These are phyloP conservation scores for Bolborhynchus lineola DNA, from an alignment of 2,113 vertebrate species.

Conservation along the genomic window DNA sequence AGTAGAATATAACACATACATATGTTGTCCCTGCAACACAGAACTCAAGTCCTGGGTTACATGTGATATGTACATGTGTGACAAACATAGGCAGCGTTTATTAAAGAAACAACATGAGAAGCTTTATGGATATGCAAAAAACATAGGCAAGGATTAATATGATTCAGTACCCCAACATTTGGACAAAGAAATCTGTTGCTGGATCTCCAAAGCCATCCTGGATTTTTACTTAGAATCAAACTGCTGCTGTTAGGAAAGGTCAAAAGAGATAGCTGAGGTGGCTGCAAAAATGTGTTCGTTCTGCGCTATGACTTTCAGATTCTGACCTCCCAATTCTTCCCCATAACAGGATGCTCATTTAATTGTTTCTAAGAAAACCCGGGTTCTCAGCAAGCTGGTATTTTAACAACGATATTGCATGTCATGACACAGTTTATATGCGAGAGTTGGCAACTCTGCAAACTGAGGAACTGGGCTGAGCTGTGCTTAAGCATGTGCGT, in stretches of 20 bases:
- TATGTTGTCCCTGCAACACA: neutral
- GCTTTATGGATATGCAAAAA: neutral
- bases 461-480: neutral
- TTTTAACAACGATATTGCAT: neutral
- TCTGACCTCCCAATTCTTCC: neutral
- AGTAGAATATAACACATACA: rapidly evolving
- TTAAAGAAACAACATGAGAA: neutral
- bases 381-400: neutral
- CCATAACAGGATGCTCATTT: neutral
- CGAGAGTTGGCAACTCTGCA: neutral
- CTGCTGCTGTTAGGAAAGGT: neutral
- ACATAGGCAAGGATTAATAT: neutral
- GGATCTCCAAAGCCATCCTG: neutral
- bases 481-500: neutral
- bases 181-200: neutral
- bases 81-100: neutral
- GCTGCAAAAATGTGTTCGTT: neutral
- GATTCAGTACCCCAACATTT: neutral
- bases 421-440: neutral
- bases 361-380: neutral
- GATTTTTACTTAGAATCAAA: neutral
- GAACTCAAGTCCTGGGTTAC: neutral
- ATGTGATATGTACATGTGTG: rapidly evolving
- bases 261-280: neutral
- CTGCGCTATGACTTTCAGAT: neutral